phyloP scores from a whole-genome alignment of 2,888 invertebrate species.

The Adelognathus sp. region DNA sequence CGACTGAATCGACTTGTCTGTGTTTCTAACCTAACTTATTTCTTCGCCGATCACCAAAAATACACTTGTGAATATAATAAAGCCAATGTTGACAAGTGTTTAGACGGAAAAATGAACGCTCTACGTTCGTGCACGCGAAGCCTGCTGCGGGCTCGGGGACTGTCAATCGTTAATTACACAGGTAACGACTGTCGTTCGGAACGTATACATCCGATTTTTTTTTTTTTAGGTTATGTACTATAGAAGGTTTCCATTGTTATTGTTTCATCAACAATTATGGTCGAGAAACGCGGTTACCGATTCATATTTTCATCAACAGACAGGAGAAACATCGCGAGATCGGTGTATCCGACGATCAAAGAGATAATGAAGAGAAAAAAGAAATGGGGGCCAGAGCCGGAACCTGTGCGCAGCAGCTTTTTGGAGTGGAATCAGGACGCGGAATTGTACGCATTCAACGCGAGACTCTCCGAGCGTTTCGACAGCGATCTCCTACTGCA shows the following conservation, averaged over 20 bases:
- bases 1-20: background rate
- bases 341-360: constrained; percentile 87
- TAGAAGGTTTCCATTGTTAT: background rate
- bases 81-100: constrained; percentile 10
- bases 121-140: constrained; percentile 63
- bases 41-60: background rate
- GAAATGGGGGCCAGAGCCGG: constrained; percentile 75
- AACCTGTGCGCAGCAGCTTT: constrained; percentile 84
- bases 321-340: constrained; percentile 83
- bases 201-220: background rate
- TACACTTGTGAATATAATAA: background rate
- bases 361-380: constrained; percentile 85
- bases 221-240: constrained; percentile 18
- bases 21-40: constrained; percentile 26
- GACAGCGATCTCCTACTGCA: constrained; percentile 86
- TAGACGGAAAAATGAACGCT: constrained; percentile 65
- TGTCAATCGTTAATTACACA: constrained; percentile 60
- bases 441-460: constrained; percentile 94
- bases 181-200: constrained; percentile 59
- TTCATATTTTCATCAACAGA: constrained; percentile 65
- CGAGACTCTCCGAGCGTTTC: constrained; percentile 92
- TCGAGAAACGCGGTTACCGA: constrained; percentile 33
- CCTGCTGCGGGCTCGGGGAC: constrained; percentile 47
- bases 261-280: background rate
- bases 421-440: constrained; percentile 95